phyloP scores from a whole-genome alignment of 1,140 invertebrate species.

The Vollenhovia emeryi region DNA sequence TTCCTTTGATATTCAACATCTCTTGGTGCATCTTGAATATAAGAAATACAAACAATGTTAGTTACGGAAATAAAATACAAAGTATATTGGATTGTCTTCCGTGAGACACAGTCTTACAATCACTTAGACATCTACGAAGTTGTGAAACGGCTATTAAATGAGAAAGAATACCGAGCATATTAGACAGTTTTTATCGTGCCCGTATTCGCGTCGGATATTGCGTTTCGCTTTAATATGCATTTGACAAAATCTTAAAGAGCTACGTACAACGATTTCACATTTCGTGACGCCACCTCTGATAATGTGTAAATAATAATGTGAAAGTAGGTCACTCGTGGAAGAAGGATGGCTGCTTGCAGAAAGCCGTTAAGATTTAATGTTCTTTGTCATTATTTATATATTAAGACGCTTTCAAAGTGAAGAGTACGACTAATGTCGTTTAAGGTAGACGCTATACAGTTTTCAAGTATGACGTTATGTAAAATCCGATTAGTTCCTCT shows the following conservation, averaged over 20 bases:
- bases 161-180: background rate
- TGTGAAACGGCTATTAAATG: background rate
- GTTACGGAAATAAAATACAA: slow-evolving; percentile 21
- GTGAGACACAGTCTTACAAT: background rate
- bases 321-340: slow-evolving; percentile 32
- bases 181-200: background rate
- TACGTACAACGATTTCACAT: slow-evolving; percentile 13
- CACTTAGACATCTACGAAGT: background rate
- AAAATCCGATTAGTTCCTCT: slow-evolving; percentile 32
- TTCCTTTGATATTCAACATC: slow-evolving; percentile 19
- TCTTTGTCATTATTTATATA: slow-evolving; percentile 53
- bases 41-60: slow-evolving; percentile 19
- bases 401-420: slow-evolving; percentile 26
- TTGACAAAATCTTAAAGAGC: slow-evolving; percentile 16
- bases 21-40: slow-evolving; percentile 1
- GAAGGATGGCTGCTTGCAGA: slow-evolving; percentile 7
- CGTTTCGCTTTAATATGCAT: background rate
- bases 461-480: background rate
- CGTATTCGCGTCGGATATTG: background rate
- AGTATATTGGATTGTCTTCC: slow-evolving; percentile 33
- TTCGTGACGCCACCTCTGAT: slow-evolving; percentile 13
- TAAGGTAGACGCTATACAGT: background rate
- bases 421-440: slow-evolving; percentile 14
- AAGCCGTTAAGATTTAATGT: slow-evolving; percentile 36
- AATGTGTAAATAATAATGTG: slow-evolving; percentile 45